Conservation (phyloP, 1,140 invertebrate species). For the Trypoxylus dichotomus region DNA sequence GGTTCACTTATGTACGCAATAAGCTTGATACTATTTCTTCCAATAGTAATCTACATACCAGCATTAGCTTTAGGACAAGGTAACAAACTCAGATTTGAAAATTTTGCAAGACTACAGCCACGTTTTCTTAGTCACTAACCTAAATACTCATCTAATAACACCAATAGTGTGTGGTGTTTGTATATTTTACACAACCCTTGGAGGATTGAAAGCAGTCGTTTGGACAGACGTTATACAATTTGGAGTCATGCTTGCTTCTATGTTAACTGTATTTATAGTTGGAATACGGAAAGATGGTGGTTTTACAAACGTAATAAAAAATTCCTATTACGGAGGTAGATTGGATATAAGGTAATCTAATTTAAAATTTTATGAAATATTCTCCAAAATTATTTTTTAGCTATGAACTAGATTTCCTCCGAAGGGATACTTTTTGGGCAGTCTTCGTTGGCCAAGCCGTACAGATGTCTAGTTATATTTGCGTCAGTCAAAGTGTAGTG, state of each 20-base stretch:
- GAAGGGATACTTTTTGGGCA: slow-evolving; percentile 56
- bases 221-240: slow-evolving; percentile 76
- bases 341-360: slow-evolving; percentile 26
- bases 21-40: slow-evolving; percentile 57
- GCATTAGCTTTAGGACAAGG: slow-evolving; percentile 60
- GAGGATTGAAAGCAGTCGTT: slow-evolving; percentile 66
- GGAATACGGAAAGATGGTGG: slow-evolving; percentile 54
- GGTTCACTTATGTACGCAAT: slow-evolving; percentile 62
- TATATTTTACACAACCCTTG: slow-evolving; percentile 74
- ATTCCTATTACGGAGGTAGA: not conserved
- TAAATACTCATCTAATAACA: slow-evolving; percentile 68
- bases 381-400: slow-evolving; percentile 53
- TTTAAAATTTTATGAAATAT: not conserved
- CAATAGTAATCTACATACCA: slow-evolving; percentile 66
- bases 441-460: slow-evolving; percentile 59
- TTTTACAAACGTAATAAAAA: slow-evolving; percentile 2
- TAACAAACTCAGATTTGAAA: slow-evolving; percentile 23
- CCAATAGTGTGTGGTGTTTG: slow-evolving; percentile 73
- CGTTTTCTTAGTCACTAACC: slow-evolving; percentile 70
- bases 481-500: slow-evolving; percentile 62
- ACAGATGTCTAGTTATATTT: slow-evolving; percentile 61
- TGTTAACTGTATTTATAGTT: slow-evolving; percentile 68
- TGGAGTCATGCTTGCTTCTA: slow-evolving; percentile 68
- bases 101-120: not conserved
- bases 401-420: slow-evolving; percentile 57